Conservation (phyloP, 2,113 vertebrate species). For the Cercocebus atys region DNA sequence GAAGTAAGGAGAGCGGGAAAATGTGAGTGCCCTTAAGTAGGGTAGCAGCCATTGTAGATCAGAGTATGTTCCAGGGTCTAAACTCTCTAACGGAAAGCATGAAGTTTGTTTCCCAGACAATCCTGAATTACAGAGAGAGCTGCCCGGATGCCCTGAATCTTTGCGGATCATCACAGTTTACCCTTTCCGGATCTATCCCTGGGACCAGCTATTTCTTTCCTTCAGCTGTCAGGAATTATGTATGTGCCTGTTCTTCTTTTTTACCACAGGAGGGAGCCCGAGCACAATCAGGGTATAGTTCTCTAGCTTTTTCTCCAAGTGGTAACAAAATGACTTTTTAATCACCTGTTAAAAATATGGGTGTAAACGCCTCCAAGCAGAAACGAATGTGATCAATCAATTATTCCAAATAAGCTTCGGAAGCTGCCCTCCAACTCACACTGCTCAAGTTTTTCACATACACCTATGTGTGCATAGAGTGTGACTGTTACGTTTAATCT, state of each 20-base stretch:
- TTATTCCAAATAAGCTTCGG: not conserved
- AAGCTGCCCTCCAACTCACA: not conserved
- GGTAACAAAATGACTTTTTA: not conserved
- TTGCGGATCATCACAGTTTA: no score
- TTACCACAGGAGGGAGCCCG: constrained; percentile 56
- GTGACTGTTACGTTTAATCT: not conserved
- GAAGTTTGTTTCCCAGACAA: not conserved
- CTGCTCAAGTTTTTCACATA: not conserved
- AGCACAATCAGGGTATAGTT: not conserved
- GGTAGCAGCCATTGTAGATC: not conserved
- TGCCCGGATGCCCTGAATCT: not conserved
- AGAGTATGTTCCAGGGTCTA: not conserved
- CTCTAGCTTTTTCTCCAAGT: not conserved
- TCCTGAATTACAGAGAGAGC: not conserved
- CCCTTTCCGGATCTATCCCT: not conserved
- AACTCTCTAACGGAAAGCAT: not conserved
- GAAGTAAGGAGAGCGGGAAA: not conserved
- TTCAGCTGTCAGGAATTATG: not conserved
- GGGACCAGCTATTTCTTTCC: not conserved
- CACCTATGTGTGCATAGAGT: fast-evolving
- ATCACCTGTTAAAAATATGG: not conserved
- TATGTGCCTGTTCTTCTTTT: not conserved
- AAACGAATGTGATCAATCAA: not conserved
- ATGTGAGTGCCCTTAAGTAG: not conserved
- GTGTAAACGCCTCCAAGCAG: not conserved